Evolutionary conservation across 2,113 vertebrate genomes (phyloP), one percentile per base, ranked within the genome.

Genomic region (Syngnathus floridae): DNA sequence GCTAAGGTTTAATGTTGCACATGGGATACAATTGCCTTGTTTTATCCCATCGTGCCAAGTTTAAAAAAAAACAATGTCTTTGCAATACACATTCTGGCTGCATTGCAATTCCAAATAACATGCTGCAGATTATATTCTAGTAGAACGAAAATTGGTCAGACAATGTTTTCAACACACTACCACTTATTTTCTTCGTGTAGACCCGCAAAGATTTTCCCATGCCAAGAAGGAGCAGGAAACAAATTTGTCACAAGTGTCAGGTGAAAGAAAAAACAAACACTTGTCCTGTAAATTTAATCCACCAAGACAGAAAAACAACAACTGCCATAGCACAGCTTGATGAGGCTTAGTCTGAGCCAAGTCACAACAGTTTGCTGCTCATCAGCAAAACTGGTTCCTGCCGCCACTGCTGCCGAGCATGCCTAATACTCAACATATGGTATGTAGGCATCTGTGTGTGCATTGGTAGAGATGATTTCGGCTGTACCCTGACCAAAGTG

Each of bases 311-410:
- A 72, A 37, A 49, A 49, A 48, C 46, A 48, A 59, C 9, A 62
- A 61, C 59, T 56, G n/a, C 43, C 55, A 52, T 35, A 74, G 59
- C 22, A 67, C 66, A 76, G 79, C 71, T 69, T 76, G 69, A 76
- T 54, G 8, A 71, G 68, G 67, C 72, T 82, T 78, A 69, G 65
- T 69, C 73, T 66, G 61, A 74, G 69, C 48, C 58, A 64, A 38
- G 59, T 69, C 68, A 73, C 65, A 74, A 63, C 62, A 62, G 68
- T 69, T 72, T 73, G 74, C 41, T 64, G 62, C 51, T 63, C 74
- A 80, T 83, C 84, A 88, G 82, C 86, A 80, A 17, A 85, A 85
- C 76, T 64, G 61, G 73, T 73, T 41, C 40, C 40, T 41, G 40
- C 69, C 76, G 66, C 71, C 76, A 49, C 71, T 78, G 77, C 68